Base-by-base conservation (phyloP, 2,888 invertebrate genomes). In the Plutella xylostella region DNA sequence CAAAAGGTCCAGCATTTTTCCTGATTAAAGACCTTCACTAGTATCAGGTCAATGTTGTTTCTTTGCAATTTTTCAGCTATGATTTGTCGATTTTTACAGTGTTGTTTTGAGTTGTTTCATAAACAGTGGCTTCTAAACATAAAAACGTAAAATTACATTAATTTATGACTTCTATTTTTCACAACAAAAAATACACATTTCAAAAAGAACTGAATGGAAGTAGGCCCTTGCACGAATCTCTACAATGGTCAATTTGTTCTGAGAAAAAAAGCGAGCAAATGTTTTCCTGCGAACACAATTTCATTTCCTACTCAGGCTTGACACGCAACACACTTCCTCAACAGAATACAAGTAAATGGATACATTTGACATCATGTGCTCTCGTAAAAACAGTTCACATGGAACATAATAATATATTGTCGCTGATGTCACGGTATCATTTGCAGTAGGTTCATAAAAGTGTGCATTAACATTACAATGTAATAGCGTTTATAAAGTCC, bases 401-500 rank as follows among this genome's bases (percentile, higher is more conserved):
- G n/a, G n/a, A n/a, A n/a, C n/a, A n/a, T n/a, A n/a, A n/a, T n/a
- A n/a, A n/a, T n/a, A n/a, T n/a, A n/a, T n/a, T n/a, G n/a, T n/a
- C n/a, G n/a, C n/a, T n/a, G n/a, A n/a, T n/a, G n/a, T n/a, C n/a
- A n/a, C n/a, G n/a, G n/a, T n/a, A n/a, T n/a, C n/a, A n/a, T n/a
- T n/a, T n/a, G n/a, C n/a, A n/a, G n/a, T n/a, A n/a, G n/a, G n/a
- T n/a, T n/a, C n/a, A n/a, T n/a, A n/a, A n/a, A n/a, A n/a, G n/a
- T n/a, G n/a, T n/a, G n/a, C n/a, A n/a, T n/a, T 53, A 58, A 58
- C 55, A 55, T 63, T 63, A 56, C 60, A 51, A 50, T 50, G 55
- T 64, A 68, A 71, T 68, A 59, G 65, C 63, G 65, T 65, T 65
- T 67, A 65, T 68, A 65, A 69, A 66, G 61, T 70, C 60, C 55